Base-by-base conservation (phyloP, 2,797 vertebrate genomes). In the Rhynchotus rufescens region DNA sequence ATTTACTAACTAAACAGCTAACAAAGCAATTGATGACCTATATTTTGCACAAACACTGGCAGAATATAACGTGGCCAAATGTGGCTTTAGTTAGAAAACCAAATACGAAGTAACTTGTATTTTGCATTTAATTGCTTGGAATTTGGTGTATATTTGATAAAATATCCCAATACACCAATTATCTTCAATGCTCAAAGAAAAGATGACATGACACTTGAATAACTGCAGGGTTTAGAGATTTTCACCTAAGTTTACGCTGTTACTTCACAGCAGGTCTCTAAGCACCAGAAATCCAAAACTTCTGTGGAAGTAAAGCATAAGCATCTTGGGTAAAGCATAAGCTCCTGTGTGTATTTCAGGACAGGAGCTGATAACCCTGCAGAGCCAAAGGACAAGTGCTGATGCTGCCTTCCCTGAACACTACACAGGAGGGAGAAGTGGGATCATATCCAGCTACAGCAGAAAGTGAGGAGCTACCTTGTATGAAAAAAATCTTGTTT, bases 401-500 rank as follows among this genome's bases (percentile, higher is more conserved):
- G 42, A 67, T 15, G 51, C 17, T n/a, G 59, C 22, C 15, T 92
- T 85, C 85, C 78, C 12, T 20, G 47, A 83, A 56, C 10, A 28
- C 30, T 57, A 17, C 25, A 76, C 47, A 12, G 3, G 9, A 57
- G 21, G 56, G n/a, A 32, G 16, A 47, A 66, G 49, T 0, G 6
- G 77, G 12, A 69, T 76, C 5, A 0, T 28, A 20, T 0, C 0
- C 21, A 79, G 4, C 3, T 23, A 30, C 15, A 45, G 30, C 64
- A 71, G 21, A 11, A 73, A 23, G 32, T 32, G 28, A 61, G 34
- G n/a, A 75, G 14, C 45, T 83, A 36, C 42, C 22, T 78, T 12
- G 3, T 16, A 1, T 47, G 59, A 67, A 89, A 78, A 34, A 80
- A 69, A 56, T 38, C n/a, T 56, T 1, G 4, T 9, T 10, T 22